These are phyloP conservation scores for Acrossocheilus fasciatus DNA, from an alignment of 2,797 vertebrate species.

Conservation along the genomic window DNA sequence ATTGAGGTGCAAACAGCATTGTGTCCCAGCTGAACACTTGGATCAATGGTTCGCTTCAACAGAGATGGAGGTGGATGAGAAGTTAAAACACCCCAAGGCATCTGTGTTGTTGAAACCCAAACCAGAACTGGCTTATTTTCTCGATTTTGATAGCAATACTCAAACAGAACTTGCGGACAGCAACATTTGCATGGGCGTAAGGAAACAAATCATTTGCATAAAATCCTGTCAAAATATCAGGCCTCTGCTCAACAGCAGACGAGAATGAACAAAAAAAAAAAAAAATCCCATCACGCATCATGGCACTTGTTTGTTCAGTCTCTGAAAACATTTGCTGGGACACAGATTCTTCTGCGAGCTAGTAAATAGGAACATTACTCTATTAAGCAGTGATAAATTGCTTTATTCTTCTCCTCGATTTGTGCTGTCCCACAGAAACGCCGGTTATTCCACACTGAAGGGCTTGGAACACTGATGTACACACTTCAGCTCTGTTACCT, in stretches of 20 bases:
- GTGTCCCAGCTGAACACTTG: background rate
- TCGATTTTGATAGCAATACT: background rate
- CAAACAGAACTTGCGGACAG: background rate
- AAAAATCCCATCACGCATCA: slow-evolving; percentile 29
- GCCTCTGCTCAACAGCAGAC: slow-evolving; percentile 8
- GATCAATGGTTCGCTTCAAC: background rate
- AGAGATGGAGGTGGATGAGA: background rate
- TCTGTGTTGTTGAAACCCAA: background rate
- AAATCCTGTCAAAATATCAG: slow-evolving; percentile 26
- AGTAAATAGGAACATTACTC: slow-evolving; percentile 34
- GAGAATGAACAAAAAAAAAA: background rate
- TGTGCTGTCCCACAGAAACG: slow-evolving; percentile 31
- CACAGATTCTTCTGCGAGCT: slow-evolving; percentile 29
- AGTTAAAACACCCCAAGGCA: background rate
- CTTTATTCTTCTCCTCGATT: slow-evolving; percentile 38
- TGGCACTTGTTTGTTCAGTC: slow-evolving; percentile 38
- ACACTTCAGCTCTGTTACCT: slow-evolving; percentile 55
- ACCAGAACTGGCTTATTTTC: background rate
- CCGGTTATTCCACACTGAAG: slow-evolving; percentile 27
- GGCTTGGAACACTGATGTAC: slow-evolving; percentile 39
- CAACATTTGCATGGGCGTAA: background rate
- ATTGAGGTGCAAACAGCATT: background rate
- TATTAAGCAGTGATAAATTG: slow-evolving; percentile 45
- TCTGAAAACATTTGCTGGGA: slow-evolving; percentile 40
- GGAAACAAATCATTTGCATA: slow-evolving; percentile 17